Evolutionary conservation across 2,113 vertebrate species (phyloP).

Genomic region (Anser cygnoides): DNA sequence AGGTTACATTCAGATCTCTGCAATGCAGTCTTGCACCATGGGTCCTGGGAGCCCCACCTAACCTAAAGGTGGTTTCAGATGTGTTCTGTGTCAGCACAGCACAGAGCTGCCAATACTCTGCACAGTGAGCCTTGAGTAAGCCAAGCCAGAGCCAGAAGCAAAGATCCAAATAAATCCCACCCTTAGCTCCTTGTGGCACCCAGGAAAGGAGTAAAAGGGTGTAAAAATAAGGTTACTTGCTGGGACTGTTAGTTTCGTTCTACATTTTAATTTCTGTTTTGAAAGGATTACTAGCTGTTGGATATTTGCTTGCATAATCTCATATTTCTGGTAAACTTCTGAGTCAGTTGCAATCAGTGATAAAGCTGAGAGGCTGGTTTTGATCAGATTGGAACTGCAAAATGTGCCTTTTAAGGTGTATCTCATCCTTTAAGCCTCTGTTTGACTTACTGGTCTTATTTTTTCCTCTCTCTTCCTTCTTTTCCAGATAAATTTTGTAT

Average conservation of each 20-base stretch:
- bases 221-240: not conserved
- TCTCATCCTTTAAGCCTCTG: not conserved
- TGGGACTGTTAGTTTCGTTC: not conserved
- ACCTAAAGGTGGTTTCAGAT: not conserved
- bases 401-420: not conserved
- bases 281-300: not conserved
- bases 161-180: not conserved
- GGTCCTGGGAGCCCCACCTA: not conserved
- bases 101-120: not conserved
- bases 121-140: not conserved
- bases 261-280: not conserved
- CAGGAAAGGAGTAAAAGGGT: not conserved
- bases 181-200: not conserved
- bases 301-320: not conserved
- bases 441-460: not conserved
- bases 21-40: not conserved
- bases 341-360: not conserved
- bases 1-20: not conserved
- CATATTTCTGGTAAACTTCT: not conserved
- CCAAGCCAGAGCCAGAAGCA: not conserved
- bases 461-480: not conserved
- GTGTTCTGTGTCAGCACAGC: not conserved
- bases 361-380: not conserved
- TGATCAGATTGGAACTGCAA: not conserved
- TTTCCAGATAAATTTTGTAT: slow-evolving; percentile 96